A percentile compares a stretch with the other conserved stretches of the same genome.
phyloP scores from a whole-genome alignment of 2,888 invertebrate species.

The Thereva nobilitata region DNA sequence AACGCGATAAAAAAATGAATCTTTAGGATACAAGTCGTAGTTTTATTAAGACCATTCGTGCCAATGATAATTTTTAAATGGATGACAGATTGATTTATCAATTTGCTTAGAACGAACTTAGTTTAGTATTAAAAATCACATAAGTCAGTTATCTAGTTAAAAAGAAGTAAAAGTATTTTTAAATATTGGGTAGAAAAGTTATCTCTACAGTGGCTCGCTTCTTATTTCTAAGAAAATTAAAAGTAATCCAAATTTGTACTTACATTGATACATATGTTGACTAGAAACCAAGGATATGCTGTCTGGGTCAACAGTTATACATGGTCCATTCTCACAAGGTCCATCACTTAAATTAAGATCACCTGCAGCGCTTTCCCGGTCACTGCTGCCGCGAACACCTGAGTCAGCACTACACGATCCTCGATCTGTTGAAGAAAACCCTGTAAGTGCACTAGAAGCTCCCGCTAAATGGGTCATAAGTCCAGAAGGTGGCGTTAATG shows the following conservation, averaged over 20 bases:
- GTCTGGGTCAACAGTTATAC: constrained; percentile 58
- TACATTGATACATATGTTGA: constrained; percentile 59
- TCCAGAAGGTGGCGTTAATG: constrained; percentile 66
- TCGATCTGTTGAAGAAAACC: constrained; percentile 64
- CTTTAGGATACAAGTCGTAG: no score
- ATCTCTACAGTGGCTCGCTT: no score
- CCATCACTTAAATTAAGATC: constrained; percentile 78
- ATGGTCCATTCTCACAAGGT: constrained; percentile 58
- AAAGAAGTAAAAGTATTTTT: no score
- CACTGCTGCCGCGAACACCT: constrained; percentile 78
- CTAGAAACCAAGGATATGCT: constrained; percentile 59
- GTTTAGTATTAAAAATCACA: no score
- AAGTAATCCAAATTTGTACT: constrained; percentile 42
- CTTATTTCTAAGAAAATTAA: no score
- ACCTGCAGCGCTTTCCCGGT: constrained; percentile 76
- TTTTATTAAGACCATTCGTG: no score
- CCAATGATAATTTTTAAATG: no score
- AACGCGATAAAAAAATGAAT: no score
- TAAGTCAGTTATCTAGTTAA: no score
- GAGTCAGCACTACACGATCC: constrained; percentile 88
- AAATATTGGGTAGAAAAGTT: no score
- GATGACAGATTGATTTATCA: no score
- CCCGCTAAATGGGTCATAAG: constrained; percentile 56
- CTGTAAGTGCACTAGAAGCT: constrained; percentile 47
- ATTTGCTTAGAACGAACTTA: no score